Percentiles rank a stretch among this genome's conserved stretches.
phyloP scores from a whole-genome alignment of 2,888 invertebrate species.

The Furcula furcula region DNA sequence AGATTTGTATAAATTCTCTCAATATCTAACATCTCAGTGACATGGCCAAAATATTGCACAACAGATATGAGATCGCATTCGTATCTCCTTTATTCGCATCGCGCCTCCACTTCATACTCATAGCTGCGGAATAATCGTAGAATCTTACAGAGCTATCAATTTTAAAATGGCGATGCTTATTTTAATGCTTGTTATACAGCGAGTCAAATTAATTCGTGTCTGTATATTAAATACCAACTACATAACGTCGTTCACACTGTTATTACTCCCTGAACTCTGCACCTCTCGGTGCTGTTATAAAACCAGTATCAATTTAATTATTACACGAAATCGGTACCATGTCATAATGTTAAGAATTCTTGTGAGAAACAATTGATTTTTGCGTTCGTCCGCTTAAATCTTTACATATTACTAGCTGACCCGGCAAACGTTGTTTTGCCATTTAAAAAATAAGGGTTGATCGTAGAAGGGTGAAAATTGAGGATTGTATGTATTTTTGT shows the following conservation, averaged over 20 bases:
- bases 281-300: conserved; percentile 9
- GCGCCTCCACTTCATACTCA: background rate
- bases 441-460: too few species aligned
- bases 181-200: conserved; percentile 1
- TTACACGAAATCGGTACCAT: conserved; percentile 9
- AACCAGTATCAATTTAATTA: conserved; percentile 12
- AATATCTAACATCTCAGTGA: too few species aligned
- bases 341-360: conserved; percentile 9
- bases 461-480: too few species aligned
- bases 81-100: background rate
- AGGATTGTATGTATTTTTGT: too few species aligned
- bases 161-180: background rate
- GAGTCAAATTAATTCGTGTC: conserved; percentile 6
- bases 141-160: too few species aligned
- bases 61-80: too few species aligned
- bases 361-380: conserved; percentile 19
- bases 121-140: background rate
- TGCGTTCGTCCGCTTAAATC: conserved; percentile 9
- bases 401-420: too few species aligned
- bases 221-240: conserved; percentile 4
- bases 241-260: conserved; percentile 6
- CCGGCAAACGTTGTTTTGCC: too few species aligned
- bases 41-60: too few species aligned
- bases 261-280: conserved; percentile 12
- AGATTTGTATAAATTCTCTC: too few species aligned